Conservation (phyloP, 1,140 invertebrate genomes). For the Asbolus verrucosus region DNA sequence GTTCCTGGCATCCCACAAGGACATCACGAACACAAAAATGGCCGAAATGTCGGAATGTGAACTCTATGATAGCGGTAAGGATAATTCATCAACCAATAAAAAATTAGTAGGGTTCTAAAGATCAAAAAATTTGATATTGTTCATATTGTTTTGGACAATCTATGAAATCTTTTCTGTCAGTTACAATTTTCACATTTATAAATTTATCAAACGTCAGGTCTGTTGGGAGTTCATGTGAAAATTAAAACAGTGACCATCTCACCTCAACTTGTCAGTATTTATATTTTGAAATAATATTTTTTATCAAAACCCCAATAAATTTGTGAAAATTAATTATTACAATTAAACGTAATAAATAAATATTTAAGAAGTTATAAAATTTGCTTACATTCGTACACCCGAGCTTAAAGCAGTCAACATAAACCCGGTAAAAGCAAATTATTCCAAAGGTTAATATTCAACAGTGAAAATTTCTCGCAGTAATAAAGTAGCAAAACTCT, state of each 20-base stretch:
- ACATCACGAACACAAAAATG: conserved; percentile 93
- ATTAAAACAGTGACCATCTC: no score
- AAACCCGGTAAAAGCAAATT: not conserved
- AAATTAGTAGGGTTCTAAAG: not conserved
- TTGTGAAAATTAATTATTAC: not conserved
- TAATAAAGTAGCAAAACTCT: no score
- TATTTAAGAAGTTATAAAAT: not conserved
- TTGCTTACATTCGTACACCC: not conserved
- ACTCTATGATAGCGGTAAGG: conserved; percentile 86
- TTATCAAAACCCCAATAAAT: no score
- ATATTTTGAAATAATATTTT: no score
- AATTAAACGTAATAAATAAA: not conserved
- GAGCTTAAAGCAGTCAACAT: not conserved
- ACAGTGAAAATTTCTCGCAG: not conserved
- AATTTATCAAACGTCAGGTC: not conserved
- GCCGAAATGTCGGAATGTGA: conserved; percentile 82
- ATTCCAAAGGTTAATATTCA: not conserved
- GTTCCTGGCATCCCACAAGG: conserved; percentile 96
- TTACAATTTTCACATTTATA: not conserved
- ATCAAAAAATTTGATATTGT: no score
- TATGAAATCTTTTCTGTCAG: not conserved
- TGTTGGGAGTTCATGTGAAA: no score
- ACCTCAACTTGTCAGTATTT: not conserved
- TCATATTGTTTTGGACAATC: no score
- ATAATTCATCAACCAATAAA: conserved; percentile 31